Percentiles rank a stretch among this genome's conserved stretches.
Evolutionary conservation across 2,797 vertebrate genomes (phyloP).

Genomic region (Chanos chanos): DNA sequence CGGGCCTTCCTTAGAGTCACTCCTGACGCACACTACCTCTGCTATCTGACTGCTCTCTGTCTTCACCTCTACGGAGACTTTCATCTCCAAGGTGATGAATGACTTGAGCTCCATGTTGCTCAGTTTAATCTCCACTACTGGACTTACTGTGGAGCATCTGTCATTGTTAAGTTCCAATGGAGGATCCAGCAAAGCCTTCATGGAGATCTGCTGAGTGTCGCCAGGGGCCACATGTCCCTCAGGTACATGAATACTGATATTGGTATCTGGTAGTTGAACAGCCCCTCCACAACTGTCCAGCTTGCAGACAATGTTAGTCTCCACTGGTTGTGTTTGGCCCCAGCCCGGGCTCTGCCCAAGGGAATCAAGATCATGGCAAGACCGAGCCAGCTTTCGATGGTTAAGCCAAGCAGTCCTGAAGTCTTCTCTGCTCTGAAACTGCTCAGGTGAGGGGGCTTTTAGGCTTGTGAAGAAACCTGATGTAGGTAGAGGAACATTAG

Average conservation of each 20-base stretch:
- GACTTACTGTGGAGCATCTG: constrained; percentile 84
- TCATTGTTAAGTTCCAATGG: constrained; percentile 91
- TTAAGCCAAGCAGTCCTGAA: constrained; percentile 93
- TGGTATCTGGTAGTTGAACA: constrained; percentile 90
- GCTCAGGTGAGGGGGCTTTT: constrained; percentile 88
- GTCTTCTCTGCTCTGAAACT: constrained; percentile 94
- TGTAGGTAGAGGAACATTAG: constrained; percentile 61
- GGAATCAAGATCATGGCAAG: constrained; percentile 91
- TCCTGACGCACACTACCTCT: constrained; percentile 83
- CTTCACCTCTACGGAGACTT: constrained; percentile 80
- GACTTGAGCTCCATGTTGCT: constrained; percentile 91
- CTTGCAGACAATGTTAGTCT: constrained; percentile 89
- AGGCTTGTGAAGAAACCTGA: constrained; percentile 83
- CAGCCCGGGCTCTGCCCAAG: constrained; percentile 93
- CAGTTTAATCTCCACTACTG: constrained; percentile 89
- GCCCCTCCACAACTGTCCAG: constrained; percentile 87
- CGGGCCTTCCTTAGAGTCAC: constrained; percentile 87
- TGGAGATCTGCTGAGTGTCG: constrained; percentile 89
- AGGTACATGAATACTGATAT: constrained; percentile 85
- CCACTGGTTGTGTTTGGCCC: constrained; percentile 96
- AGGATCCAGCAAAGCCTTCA: constrained; percentile 91
- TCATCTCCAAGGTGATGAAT: constrained; percentile 85
- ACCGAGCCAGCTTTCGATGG: constrained; percentile 91
- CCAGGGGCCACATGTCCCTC: constrained; percentile 84
- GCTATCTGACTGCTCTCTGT: constrained; percentile 76